phyloP scores from a whole-genome alignment of 2,888 invertebrate species.

The Branchipolynoe longqiensis region DNA sequence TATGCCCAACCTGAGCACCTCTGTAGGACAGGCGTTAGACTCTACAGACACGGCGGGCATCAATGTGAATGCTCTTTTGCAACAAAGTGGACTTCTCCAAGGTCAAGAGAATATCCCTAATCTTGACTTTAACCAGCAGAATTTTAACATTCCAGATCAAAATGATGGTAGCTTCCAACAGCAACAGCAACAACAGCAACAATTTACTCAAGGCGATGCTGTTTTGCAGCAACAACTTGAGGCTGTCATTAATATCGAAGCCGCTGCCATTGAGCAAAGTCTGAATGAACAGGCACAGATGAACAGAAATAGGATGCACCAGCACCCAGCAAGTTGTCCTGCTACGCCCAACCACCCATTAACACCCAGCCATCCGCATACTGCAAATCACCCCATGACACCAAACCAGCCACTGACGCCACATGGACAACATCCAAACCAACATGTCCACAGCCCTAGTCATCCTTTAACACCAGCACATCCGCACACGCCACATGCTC shows the following conservation, averaged over 20 bases:
- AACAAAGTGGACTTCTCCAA: constrained; percentile 44
- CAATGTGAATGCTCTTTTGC: constrained; percentile 36
- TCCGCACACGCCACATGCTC: background rate
- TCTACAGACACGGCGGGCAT: constrained; percentile 29
- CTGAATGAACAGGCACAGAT: constrained; percentile 38
- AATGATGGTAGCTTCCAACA: constrained; percentile 72
- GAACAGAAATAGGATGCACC: constrained; percentile 10
- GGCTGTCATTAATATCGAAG: constrained; percentile 12
- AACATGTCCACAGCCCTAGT: constrained; percentile 60
- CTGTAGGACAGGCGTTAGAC: constrained; percentile 9
- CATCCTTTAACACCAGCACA: constrained; percentile 49
- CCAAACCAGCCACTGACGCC: constrained; percentile 22
- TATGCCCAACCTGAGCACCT: constrained; percentile 32
- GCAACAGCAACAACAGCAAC: constrained; percentile 68
- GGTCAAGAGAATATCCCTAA: constrained; percentile 31
- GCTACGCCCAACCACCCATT: constrained; percentile 57
- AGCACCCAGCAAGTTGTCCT: constrained; percentile 55
- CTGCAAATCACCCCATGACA: constrained; percentile 59
- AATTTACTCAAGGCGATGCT: constrained; percentile 71
- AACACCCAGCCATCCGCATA: constrained; percentile 53
- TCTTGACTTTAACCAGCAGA: constrained; percentile 74
- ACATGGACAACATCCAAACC: background rate
- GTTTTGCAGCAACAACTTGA: constrained; percentile 17
- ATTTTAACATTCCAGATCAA: constrained; percentile 81
- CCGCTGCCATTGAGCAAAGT: constrained; percentile 27